Evolutionary conservation across 1,140 invertebrate genomes (phyloP).

Genomic region (Hermatobates lingyangjiaoensis): DNA sequence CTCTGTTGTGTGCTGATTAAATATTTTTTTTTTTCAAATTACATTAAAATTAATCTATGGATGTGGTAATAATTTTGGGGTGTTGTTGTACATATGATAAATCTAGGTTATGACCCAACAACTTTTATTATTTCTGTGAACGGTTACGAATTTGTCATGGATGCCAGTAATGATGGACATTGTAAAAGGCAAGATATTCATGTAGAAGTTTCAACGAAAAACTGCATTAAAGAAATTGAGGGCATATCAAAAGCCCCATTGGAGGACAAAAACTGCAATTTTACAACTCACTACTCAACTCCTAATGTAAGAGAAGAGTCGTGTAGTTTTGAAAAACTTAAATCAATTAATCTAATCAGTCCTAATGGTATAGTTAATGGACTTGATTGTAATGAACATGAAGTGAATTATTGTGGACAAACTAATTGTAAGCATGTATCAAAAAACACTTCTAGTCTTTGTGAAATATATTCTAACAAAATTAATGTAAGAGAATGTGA

Average conservation of each 20-base stretch:
- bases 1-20: too few species aligned
- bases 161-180: constrained; percentile 2
- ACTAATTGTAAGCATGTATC: not conserved
- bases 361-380: constrained; percentile 5
- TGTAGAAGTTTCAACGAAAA: constrained; percentile 1
- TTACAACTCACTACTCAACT: not conserved
- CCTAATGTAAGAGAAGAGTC: not conserved
- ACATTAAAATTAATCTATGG: too few species aligned
- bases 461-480: constrained; percentile 3
- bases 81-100: too few species aligned
- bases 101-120: too few species aligned
- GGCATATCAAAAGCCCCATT: not conserved
- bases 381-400: not conserved
- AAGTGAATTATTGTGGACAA: not conserved
- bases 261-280: constrained; percentile 4
- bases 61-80: too few species aligned
- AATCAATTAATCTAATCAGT: not conserved
- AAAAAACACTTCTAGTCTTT: constrained; percentile 13
- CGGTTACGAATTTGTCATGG: too few species aligned
- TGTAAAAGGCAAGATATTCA: not conserved
- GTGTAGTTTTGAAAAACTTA: not conserved
- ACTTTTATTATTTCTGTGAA: too few species aligned
- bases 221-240: constrained; percentile 2
- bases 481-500: not conserved
- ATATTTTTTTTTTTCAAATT: too few species aligned